Percentiles rank a stretch among this genome's conserved stretches.
These are phyloP conservation scores for Reticulitermes speratus DNA, from an alignment of 1,140 invertebrate species.

Conservation along the genomic window DNA sequence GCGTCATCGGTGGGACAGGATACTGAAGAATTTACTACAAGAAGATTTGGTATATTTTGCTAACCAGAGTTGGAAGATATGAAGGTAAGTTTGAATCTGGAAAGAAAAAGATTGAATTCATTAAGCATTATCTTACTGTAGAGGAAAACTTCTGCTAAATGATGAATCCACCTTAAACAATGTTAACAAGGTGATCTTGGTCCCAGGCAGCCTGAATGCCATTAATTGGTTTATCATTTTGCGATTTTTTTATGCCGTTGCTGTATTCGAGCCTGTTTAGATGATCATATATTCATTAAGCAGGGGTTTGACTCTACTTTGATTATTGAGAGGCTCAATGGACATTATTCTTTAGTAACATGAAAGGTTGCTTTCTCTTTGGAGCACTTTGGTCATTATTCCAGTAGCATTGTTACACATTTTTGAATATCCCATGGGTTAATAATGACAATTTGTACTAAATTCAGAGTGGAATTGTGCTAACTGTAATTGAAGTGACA, in stretches of 20 bases:
- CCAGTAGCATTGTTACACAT: no score
- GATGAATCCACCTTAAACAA: not conserved
- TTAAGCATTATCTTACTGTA: conserved; percentile 9
- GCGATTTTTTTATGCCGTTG: not conserved
- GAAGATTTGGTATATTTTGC: conserved; percentile 16
- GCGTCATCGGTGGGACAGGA: conserved; percentile 1
- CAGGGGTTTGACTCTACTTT: conserved; percentile 4
- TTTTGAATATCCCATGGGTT: no score
- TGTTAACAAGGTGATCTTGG: not conserved
- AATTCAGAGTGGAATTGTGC: no score
- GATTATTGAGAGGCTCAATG: no score
- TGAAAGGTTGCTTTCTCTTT: no score
- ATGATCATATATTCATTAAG: conserved; percentile 1
- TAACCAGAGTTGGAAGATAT: conserved; percentile 16
- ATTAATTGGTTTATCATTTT: not conserved
- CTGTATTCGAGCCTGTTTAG: not conserved
- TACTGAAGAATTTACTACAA: conserved; percentile 1
- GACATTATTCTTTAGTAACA: no score
- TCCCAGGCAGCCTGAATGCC: not conserved
- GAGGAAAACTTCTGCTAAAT: conserved; percentile 15
- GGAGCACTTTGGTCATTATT: no score
- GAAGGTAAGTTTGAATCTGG: conserved; percentile 8
- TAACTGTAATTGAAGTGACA: no score
- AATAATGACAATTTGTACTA: no score
- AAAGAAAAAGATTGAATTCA: not conserved